Evolutionary conservation across 1,140 invertebrate species (phyloP), one percentile per base, ranked within the genome.

Genomic region (Halictus rubicundus): DNA sequence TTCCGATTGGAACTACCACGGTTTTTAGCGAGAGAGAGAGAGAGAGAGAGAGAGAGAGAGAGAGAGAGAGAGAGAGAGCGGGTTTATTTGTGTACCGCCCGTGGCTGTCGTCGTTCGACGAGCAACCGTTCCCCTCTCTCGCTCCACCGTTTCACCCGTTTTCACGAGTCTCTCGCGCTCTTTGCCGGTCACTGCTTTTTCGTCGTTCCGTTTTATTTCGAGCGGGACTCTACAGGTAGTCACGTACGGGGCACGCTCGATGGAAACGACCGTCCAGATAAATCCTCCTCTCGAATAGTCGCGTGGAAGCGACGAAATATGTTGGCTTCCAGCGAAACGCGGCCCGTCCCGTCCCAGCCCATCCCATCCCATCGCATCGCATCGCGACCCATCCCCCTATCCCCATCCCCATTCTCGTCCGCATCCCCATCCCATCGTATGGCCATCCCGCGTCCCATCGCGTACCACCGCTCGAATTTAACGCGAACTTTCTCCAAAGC

Each of bases 141-240:
- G 19, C 69, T 5, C 63, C 37, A 25, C 37, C 68, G 68, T 54
- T 54, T 64, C 25, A 25, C 66, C 54, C 70, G 42, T 76, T 71
- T 84, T 84, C 77, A 79, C 70, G 69, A 72, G 60, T 68, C 77
- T 71, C 69, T 57, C 52, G 61, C 70, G 77, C 77, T 82, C 83
- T 89, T 89, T 88, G 81, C 83, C 70, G 77, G 80, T 76, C 83
- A 66, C 66, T 79, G 63, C 71, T 82, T 68, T 85, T 79, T 79
- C 85, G 69, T 81, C 75, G 80, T 78, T 76, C 60, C 68, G 70
- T 74, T 77, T 71, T 78, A 78, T 78, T 78, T 75, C 65, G 39
- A 70, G 59, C 74, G 65, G 46, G 83, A 74, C 75, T 84, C 84
- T 84, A 85, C 84, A 85, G 84, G 84, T 85, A 85, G 84, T 85